These are phyloP conservation scores for Syrphus vitripennis DNA, from an alignment of 2,888 invertebrate species.

Conservation along the genomic window DNA sequence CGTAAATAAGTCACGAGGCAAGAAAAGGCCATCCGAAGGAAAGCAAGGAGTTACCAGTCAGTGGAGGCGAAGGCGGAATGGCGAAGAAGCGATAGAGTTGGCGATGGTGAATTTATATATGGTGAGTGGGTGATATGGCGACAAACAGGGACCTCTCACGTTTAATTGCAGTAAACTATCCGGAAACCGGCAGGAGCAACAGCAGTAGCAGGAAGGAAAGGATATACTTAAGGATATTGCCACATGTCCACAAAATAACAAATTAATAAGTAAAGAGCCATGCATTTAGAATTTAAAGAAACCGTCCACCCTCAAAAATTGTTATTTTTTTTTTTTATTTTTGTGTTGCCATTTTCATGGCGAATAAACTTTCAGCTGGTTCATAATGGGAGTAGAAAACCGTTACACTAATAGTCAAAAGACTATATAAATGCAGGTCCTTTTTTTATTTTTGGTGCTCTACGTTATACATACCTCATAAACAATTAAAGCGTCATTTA, in stretches of 20 bases:
- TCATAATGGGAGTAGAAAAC: constrained; percentile 53
- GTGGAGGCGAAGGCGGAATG: not conserved
- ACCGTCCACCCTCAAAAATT: constrained; percentile 35
- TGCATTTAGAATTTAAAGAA: constrained; percentile 68
- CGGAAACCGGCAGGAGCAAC: constrained; percentile 5
- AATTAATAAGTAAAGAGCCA: constrained; percentile 69
- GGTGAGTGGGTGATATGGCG: constrained; percentile 19
- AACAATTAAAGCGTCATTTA: constrained; percentile 72
- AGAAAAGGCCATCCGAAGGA: not conserved
- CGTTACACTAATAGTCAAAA: constrained; percentile 66
- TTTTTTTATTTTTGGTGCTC: not conserved
- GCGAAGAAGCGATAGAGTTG: not conserved
- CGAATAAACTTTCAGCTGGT: constrained; percentile 51
- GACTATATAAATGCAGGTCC: constrained; percentile 17
- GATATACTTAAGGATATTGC: constrained; percentile 50
- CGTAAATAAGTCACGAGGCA: constrained; percentile 62
- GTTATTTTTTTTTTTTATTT: constrained; percentile 18
- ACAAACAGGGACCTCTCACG: constrained; percentile 62
- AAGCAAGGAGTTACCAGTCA: no score
- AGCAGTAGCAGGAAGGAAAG: not conserved
- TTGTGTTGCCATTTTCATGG: constrained; percentile 10
- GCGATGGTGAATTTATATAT: not conserved
- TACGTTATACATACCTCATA: constrained; percentile 55
- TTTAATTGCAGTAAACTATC: constrained; percentile 71
- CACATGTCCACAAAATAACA: constrained; percentile 68